Percentiles rank a stretch among this genome's conserved stretches.
phyloP scores from a whole-genome alignment of 1,140 invertebrate genomes.

The Bacillus rossius region DNA sequence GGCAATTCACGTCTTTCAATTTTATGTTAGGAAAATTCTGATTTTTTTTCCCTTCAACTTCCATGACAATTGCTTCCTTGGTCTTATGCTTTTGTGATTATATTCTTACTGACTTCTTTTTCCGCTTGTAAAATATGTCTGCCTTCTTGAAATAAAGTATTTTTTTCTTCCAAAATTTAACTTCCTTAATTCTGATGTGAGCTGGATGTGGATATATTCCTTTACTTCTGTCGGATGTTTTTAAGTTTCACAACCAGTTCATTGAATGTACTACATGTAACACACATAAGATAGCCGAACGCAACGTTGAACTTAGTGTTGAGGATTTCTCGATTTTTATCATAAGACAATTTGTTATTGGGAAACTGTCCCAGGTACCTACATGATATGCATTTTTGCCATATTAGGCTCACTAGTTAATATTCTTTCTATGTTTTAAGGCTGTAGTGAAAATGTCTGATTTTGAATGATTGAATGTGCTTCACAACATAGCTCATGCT shows the following conservation, averaged over 20 bases:
- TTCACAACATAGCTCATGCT: background rate
- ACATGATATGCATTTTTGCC: constrained; percentile 7
- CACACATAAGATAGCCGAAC: constrained; percentile 5
- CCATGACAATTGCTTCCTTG: too few species aligned
- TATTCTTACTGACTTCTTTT: too few species aligned
- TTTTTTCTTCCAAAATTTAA: too few species aligned
- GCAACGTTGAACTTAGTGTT: constrained; percentile 5
- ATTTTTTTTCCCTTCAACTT: too few species aligned
- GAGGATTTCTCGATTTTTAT: constrained; percentile 1
- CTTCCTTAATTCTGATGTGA: too few species aligned
- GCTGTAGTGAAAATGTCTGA: background rate
- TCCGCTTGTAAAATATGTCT: too few species aligned
- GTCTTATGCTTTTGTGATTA: too few species aligned
- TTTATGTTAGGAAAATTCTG: too few species aligned
- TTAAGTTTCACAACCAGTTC: background rate
- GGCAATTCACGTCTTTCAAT: too few species aligned
- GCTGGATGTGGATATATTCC: too few species aligned
- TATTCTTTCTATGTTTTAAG: background rate
- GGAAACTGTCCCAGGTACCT: background rate
- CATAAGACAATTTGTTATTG: background rate
- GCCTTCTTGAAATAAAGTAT: too few species aligned
- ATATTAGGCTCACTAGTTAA: constrained; percentile 1
- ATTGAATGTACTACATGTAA: constrained; percentile 4
- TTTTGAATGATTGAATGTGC: constrained; percentile 4
- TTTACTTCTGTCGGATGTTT: too few species aligned